Base-by-base conservation (phyloP, 2,113 vertebrate genomes). In the Cisticola juncidis region DNA sequence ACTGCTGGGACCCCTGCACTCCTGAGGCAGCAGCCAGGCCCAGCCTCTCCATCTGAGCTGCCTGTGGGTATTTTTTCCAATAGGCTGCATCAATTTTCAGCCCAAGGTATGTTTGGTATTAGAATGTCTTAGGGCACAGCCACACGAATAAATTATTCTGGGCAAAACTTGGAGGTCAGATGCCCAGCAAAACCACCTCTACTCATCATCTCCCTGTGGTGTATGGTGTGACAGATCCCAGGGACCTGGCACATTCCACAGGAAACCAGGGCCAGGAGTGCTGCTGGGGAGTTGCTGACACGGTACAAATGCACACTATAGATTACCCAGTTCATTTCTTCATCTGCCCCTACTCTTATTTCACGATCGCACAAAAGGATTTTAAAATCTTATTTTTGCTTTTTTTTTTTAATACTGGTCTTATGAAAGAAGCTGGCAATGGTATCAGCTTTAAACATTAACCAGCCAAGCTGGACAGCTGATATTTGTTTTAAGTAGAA, bases 171-270 rank as follows among this genome's bases (percentile, higher is more conserved):
- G 71, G 79, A 94, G 92, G 88, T 87, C 95, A 95, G 66, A 19
- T 94, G 94, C 92, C 95, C 35, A 3, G 90, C 58, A 94, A 94
- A 97, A 94, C 96, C 94, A 94, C 85, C 74, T 85, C 90, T 85
- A 72, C 90, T 95, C 94, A 88, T 93, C 90, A 79, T 94, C 48
- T 16, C 53, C 35, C 71, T 86, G 95, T 42, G 92, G 95, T 48
- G 50, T 21, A 80, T 61, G 50, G 6, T 45, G 81, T 96, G 96
- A 95, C 85, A 90, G 92, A 94, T 88, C 94, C 88, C 92, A 76
- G 81, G 62, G 90, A 95, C 90, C 85, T 85, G 2, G 62, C 70
- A 85, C 92, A 90, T 88, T 88, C 81, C 96, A 88, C 70, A 88
- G 90, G 79, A 97, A 97, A 86, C 88, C 94, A 69, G 61, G 94